These are phyloP conservation scores for Micoletzkya japonica DNA, from an alignment of 2,888 invertebrate genomes.

Conservation along the genomic window DNA sequence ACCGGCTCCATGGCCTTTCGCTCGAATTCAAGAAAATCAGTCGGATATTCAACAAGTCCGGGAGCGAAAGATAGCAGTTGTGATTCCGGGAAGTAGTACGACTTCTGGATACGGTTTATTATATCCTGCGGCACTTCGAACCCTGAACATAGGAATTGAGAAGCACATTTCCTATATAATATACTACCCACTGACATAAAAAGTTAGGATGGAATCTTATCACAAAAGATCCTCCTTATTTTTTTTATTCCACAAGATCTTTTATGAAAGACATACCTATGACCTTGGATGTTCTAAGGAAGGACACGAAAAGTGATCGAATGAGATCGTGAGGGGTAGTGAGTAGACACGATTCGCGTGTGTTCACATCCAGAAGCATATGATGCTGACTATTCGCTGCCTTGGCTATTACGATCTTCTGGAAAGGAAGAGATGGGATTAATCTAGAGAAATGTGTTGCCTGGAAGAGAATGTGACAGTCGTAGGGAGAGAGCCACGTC, in stretches of 20 bases:
- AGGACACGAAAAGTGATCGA: constrained; percentile 20
- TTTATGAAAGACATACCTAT: constrained; percentile 3
- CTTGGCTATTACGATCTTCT: not conserved
- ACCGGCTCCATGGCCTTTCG: not conserved
- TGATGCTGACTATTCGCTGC: not conserved
- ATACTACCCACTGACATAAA: too few relatives aligned
- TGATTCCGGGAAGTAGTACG: not conserved
- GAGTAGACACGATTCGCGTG: constrained; percentile 5
- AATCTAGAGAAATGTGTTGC: not conserved
- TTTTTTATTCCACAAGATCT: too few relatives aligned
- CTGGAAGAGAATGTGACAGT: constrained; percentile 28
- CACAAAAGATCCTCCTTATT: not conserved
- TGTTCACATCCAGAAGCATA: not conserved
- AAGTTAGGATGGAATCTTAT: not conserved
- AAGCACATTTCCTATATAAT: too few relatives aligned
- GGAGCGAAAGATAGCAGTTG: not conserved
- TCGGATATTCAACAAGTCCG: not conserved
- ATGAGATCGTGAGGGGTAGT: constrained; percentile 11
- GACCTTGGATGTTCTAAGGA: constrained; percentile 9
- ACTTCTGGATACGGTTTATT: not conserved
- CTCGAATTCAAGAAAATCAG: not conserved
- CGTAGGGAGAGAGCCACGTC: constrained; percentile 37
- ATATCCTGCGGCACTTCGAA: too few relatives aligned
- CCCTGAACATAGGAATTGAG: too few relatives aligned
- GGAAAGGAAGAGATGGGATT: not conserved